phyloP scores from a whole-genome alignment of 2,113 vertebrate species.

The Holacanthus passer region DNA sequence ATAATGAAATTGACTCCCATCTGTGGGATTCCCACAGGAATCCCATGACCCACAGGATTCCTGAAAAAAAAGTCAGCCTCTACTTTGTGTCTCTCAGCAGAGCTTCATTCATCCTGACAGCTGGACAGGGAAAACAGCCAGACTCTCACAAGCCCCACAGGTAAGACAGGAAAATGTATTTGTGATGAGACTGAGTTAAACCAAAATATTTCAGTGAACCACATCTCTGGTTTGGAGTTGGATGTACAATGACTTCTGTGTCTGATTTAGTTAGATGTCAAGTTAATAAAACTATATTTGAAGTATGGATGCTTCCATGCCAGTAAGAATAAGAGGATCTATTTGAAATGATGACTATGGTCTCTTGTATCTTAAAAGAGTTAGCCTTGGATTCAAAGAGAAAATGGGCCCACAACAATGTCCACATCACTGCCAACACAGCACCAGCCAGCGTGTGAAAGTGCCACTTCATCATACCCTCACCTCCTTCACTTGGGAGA shows the following conservation, averaged over 20 bases:
- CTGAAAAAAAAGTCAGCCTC: too few relatives aligned
- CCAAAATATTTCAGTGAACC: background rate
- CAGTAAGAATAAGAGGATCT: background rate
- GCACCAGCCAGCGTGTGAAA: background rate
- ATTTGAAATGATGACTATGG: background rate
- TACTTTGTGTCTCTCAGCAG: conserved; percentile 30
- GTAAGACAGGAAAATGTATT: background rate
- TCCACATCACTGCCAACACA: background rate
- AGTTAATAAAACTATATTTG: background rate
- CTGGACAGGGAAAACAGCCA: conserved; percentile 25
- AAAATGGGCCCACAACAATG: background rate
- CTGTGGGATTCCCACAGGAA: too few relatives aligned
- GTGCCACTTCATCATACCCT: background rate
- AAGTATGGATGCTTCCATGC: background rate
- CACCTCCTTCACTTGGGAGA: background rate
- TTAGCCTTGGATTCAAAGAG: background rate
- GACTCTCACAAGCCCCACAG: background rate
- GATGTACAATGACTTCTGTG: background rate
- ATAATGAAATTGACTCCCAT: too few relatives aligned
- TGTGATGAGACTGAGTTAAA: background rate
- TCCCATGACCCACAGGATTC: too few relatives aligned
- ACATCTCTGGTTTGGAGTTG: background rate
- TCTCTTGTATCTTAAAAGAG: background rate
- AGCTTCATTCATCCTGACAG: conserved; percentile 32
- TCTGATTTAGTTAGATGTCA: background rate